These are phyloP conservation scores for Sinelater perroti DNA, from an alignment of 2,888 invertebrate species.

Conservation along the genomic window DNA sequence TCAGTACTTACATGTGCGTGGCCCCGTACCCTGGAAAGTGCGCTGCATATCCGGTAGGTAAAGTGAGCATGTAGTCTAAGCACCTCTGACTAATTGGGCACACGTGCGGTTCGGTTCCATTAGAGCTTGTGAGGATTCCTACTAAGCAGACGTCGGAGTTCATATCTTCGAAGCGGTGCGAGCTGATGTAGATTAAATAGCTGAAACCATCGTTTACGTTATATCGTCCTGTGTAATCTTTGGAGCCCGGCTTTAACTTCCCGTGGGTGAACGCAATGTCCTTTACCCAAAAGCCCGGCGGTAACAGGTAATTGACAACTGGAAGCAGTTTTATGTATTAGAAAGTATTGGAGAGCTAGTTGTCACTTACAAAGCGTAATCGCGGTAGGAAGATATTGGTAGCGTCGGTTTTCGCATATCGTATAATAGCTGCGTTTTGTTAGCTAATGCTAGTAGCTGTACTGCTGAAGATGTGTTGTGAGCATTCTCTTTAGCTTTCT, in stretches of 20 bases:
- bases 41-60: background rate
- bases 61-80: conserved; percentile 3
- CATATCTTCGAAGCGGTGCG: background rate
- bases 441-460: no score
- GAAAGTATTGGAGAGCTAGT: no score
- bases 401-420: no score
- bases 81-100: conserved; percentile 1
- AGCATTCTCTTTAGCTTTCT: no score
- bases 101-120: background rate
- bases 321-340: no score
- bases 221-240: background rate
- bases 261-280: conserved; percentile 8
- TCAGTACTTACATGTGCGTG: conserved; percentile 26
- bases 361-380: no score
- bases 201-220: background rate
- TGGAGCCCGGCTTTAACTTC: background rate
- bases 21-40: conserved; percentile 16
- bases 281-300: background rate
- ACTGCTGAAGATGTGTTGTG: no score
- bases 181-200: background rate
- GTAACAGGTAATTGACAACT: conserved; percentile 17
- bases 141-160: conserved; percentile 4
- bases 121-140: background rate
- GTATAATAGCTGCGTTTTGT: no score
- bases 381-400: no score